phyloP scores from a whole-genome alignment of 2,888 invertebrate genomes.

The Hirtodrosophila alboralis region DNA sequence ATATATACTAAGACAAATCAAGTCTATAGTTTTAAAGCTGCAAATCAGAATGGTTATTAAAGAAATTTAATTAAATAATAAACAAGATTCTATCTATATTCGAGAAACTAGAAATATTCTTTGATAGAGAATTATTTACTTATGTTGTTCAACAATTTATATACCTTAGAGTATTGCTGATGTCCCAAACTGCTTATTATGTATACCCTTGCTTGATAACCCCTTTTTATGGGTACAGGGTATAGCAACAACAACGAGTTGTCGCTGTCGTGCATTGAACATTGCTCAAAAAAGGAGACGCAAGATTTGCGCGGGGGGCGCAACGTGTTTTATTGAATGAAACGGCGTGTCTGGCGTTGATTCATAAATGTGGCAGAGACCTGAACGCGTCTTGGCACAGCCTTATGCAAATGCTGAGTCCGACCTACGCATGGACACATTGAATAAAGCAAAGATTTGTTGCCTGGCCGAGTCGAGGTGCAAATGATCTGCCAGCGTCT shows the following conservation, averaged over 20 bases:
- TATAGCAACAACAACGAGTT: constrained; percentile 36
- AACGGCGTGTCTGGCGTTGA: constrained; percentile 82
- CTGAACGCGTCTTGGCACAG: constrained; percentile 33
- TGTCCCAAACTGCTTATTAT: too few relatives aligned
- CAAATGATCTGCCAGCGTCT: constrained; percentile 65
- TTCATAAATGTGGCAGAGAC: constrained; percentile 78
- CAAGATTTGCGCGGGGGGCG: constrained; percentile 6
- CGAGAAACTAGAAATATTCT: too few relatives aligned
- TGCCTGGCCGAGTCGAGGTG: constrained; percentile 68
- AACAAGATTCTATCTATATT: too few relatives aligned
- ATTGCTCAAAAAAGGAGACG: constrained; percentile 59
- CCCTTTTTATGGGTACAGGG: too few relatives aligned
- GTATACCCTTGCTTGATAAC: too few relatives aligned
- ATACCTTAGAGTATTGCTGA: too few relatives aligned
- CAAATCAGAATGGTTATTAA: too few relatives aligned
- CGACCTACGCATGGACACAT: constrained; percentile 72
- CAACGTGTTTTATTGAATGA: constrained; percentile 82
- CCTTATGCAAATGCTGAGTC: constrained; percentile 66
- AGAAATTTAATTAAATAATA: too few relatives aligned
- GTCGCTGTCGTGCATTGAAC: constrained; percentile 72
- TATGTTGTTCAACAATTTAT: too few relatives aligned
- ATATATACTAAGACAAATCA: too few relatives aligned
- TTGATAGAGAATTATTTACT: too few relatives aligned
- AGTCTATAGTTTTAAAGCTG: too few relatives aligned
- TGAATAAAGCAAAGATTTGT: constrained; percentile 77